Evolutionary conservation across 2,888 invertebrate genomes (phyloP), one percentile per base, ranked within the genome.

Genomic region (Lordiphosa andalusiaca): DNA sequence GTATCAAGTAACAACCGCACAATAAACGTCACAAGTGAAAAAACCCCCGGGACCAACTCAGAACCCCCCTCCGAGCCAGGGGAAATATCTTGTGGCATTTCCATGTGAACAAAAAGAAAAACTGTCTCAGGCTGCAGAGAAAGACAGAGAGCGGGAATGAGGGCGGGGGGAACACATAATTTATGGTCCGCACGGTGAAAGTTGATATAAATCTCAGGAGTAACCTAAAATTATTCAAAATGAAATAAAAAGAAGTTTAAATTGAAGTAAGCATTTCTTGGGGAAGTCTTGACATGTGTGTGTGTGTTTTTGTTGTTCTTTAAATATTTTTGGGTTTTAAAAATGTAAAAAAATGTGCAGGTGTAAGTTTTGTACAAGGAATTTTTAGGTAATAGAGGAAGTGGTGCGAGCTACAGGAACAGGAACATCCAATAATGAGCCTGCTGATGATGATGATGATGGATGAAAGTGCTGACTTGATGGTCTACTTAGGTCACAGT

Each of bases 141-240:
- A 6, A 21, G 30, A 21, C 30, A 10, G 33, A 12, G 35, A n/a
- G 41, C 6, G 16, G 16, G 42, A 63, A 63, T 46, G 35, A n/a
- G n/a, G n/a, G n/a, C n/a, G 41, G 36, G 44, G 63, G 58, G 55
- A 46, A 49, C 58, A 53, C 65, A 67, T 85, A 73, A 86, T 86
- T 86, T 87, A 85, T 83, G 81, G 54, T 53, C 54, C 56, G 72
- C 70, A 55, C 73, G 69, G 74, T 73, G 69, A 74, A 80, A 76
- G 82, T 86, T 82, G 76, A 86, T 82, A 69, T 69, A 73, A 73
- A 60, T 84, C 82, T 84, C 85, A 68, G 60, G 78, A 78, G 86
- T 70, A 71, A 68, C 57, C 60, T 53, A 64, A 59, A 68, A 65
- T 59, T 53, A 50, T 65, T 58, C 21, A 50, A 38, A 39, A 53